These are phyloP conservation scores for Agonopterix subpropinquella DNA, from an alignment of 2,888 invertebrate species.

Conservation along the genomic window DNA sequence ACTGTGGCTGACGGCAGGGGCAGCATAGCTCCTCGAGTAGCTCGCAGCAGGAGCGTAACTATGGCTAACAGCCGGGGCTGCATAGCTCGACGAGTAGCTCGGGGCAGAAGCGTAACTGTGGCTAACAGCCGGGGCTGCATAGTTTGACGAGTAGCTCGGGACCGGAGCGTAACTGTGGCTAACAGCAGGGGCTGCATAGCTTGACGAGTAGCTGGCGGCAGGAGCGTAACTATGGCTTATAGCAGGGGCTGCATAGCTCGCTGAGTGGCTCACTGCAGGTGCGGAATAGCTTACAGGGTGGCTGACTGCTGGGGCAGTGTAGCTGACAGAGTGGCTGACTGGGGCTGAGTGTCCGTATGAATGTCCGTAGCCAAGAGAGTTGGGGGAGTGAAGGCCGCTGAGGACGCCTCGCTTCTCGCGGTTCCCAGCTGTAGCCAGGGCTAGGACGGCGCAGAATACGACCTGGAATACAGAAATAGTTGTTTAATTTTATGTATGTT, in stretches of 20 bases:
- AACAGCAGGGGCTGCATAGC: constrained; percentile 1
- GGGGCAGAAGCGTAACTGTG: constrained; percentile 7
- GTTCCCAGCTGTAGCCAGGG: constrained; percentile 22
- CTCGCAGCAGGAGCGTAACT: constrained; percentile 9
- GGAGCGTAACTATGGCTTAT: constrained; percentile 3
- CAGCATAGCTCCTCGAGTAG: constrained; percentile 1
- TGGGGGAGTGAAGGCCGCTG: constrained; percentile 15
- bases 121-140: constrained; percentile 3
- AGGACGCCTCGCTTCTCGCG: constrained; percentile 39
- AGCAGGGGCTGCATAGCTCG: background rate
- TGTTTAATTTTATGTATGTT: no score
- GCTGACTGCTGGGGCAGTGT: background rate
- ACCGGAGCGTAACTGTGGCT: background rate
- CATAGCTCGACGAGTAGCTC: background rate
- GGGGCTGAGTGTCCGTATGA: constrained; percentile 9
- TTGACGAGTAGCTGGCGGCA: constrained; percentile 2
- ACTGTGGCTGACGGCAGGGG: background rate
- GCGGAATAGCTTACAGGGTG: constrained; percentile 3
- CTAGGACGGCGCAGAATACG: constrained; percentile 21
- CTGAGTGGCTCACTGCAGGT: constrained; percentile 6
- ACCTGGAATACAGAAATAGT: constrained; percentile 10
- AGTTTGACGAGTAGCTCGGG: constrained; percentile 4
- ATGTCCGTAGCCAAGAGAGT: constrained; percentile 4
- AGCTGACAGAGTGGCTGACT: constrained; percentile 4
- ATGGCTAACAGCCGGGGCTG: constrained; percentile 2